phyloP scores from a whole-genome alignment of 2,888 invertebrate genomes.

The Lamellibrachia satsuma region DNA sequence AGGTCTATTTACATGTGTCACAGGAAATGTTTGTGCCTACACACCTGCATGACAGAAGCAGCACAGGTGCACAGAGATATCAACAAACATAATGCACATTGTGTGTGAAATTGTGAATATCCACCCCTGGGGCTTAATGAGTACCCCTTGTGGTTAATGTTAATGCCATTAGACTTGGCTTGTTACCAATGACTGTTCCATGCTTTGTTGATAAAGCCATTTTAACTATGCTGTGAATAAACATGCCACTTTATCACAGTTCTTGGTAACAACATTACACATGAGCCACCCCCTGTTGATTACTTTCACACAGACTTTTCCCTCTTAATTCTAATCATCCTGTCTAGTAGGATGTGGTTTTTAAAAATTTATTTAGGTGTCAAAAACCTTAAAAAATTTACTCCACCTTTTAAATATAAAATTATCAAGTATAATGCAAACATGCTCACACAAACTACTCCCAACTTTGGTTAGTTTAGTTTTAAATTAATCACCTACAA shows the following conservation, averaged over 20 bases:
- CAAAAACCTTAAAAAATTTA: background rate
- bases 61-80: background rate
- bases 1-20: background rate
- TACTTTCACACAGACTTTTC: background rate
- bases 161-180: background rate
- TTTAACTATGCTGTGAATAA: background rate
- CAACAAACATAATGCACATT: background rate
- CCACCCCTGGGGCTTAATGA: background rate
- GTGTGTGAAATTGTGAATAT: background rate
- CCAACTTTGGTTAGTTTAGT: background rate
- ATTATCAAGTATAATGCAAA: background rate
- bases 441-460: background rate
- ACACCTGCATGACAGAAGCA: background rate
- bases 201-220: conserved; percentile 4
- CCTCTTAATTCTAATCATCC: background rate
- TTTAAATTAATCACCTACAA: too few relatives aligned
- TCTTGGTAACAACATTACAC: background rate
- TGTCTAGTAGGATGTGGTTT: background rate
- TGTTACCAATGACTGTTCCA: background rate
- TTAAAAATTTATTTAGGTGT: background rate
- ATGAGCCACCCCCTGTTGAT: background rate
- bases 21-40: background rate
- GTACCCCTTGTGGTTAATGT: background rate
- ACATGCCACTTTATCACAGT: background rate
- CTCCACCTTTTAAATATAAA: background rate